Conservation (phyloP, 1,140 invertebrate genomes). For the Tetramorium parvispinum region DNA sequence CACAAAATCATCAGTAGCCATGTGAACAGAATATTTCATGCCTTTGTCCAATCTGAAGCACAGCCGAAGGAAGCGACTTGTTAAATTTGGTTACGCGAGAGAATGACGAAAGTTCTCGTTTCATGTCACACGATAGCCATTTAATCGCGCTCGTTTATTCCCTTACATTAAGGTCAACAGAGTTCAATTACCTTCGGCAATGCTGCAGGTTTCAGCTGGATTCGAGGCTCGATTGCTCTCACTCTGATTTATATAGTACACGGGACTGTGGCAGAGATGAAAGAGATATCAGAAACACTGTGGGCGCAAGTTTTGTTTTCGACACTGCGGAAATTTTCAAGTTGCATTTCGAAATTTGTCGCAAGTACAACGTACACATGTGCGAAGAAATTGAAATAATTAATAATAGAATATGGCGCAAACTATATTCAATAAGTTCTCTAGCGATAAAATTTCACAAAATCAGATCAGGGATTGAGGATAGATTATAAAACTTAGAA, state of each 20-base stretch:
- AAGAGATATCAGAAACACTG: constrained; percentile 6
- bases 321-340: background rate
- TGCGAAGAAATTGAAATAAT: background rate
- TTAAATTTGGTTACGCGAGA: constrained; percentile 41
- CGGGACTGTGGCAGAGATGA: constrained; percentile 53
- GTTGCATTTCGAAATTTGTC: constrained; percentile 4
- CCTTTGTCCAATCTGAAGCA: background rate
- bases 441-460: constrained; percentile 6
- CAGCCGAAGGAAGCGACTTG: constrained; percentile 31
- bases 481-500: constrained; percentile 22
- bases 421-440: background rate
- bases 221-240: constrained; percentile 69
- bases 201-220: constrained; percentile 67
- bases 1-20: constrained; percentile 28
- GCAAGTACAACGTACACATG: background rate
- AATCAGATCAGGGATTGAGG: background rate
- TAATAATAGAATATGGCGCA: background rate
- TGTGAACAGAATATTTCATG: constrained; percentile 15
- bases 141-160: constrained; percentile 65
- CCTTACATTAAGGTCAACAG: constrained; percentile 77
- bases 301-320: background rate
- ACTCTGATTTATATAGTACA: constrained; percentile 69
- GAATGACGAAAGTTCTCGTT: constrained; percentile 9
- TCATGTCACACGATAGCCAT: constrained; percentile 49
- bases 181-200: constrained; percentile 77